phyloP scores from a whole-genome alignment of 2,888 invertebrate genomes.

The Geophilus truncorum region DNA sequence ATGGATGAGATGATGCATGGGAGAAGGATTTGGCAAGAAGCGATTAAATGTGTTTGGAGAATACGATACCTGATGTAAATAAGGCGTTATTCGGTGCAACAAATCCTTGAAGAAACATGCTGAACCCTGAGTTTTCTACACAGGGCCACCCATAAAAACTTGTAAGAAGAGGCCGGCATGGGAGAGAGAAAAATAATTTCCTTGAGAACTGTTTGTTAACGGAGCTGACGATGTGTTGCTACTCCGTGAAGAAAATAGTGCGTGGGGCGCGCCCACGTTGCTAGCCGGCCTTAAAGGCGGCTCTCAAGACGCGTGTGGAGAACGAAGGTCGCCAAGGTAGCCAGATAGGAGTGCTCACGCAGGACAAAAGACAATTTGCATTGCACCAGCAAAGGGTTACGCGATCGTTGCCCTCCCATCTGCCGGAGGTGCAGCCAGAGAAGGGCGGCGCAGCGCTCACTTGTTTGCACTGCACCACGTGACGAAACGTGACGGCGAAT shows the following conservation, averaged over 20 bases:
- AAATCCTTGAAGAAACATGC: constrained; percentile 36
- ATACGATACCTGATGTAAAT: constrained; percentile 34
- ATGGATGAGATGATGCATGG: not conserved
- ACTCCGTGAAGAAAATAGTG: constrained; percentile 31
- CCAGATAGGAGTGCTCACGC: constrained; percentile 9
- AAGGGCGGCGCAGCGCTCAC: constrained; percentile 31
- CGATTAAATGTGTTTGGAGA: not conserved
- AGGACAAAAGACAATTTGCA: constrained; percentile 30
- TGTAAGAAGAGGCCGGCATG: constrained; percentile 36
- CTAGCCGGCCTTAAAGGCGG: constrained; percentile 22
- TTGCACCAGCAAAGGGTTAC: not conserved
- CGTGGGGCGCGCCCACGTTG: constrained; percentile 27
- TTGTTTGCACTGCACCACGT: constrained; percentile 34
- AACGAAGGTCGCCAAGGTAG: constrained; percentile 26
- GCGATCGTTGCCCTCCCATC: constrained; percentile 22
- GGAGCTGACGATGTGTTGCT: constrained; percentile 33
- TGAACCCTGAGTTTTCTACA: constrained; percentile 36
- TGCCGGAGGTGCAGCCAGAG: constrained; percentile 25
- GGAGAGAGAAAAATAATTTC: constrained; percentile 36
- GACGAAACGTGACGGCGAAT: constrained; percentile 32
- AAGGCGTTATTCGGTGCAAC: constrained; percentile 34
- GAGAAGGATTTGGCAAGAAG: not conserved
- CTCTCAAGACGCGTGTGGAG: constrained; percentile 20
- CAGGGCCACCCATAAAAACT: constrained; percentile 36
- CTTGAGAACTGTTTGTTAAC: constrained; percentile 35